Conservation (phyloP, 2,113 vertebrate species). For the Puntigrus tetrazona region DNA sequence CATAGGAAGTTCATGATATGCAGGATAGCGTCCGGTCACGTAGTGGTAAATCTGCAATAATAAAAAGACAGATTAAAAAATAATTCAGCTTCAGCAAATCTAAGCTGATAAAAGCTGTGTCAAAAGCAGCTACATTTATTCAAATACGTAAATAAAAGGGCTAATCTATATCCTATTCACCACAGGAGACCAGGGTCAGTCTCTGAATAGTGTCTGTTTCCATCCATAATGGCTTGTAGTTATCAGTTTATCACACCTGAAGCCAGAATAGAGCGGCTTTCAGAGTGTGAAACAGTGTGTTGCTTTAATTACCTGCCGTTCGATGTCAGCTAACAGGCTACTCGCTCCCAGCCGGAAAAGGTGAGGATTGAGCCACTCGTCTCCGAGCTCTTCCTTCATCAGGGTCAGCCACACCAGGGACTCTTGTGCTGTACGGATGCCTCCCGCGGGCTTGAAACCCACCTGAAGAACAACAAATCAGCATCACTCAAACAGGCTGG, state of each 20-base stretch:
- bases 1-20: slow-evolving; percentile 87
- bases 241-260: slow-evolving; percentile 18
- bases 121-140: slow-evolving; percentile 1
- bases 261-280: neutral
- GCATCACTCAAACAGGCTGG: neutral
- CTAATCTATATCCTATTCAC: neutral
- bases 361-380: slow-evolving; percentile 85
- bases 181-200: slow-evolving; percentile 1
- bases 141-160: neutral
- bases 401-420: slow-evolving; percentile 88
- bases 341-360: slow-evolving; percentile 95
- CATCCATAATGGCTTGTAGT: slow-evolving; percentile 20
- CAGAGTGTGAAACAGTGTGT: neutral
- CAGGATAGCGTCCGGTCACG: slow-evolving; percentile 87
- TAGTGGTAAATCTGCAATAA: slow-evolving; percentile 88
- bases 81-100: neutral
- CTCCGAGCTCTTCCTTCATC: slow-evolving; percentile 90
- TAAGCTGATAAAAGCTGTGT: neutral
- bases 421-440: slow-evolving; percentile 89
- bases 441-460: slow-evolving; percentile 94
- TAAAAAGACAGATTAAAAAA: neutral
- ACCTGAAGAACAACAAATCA: slow-evolving; percentile 63
- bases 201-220: slow-evolving; percentile 13
- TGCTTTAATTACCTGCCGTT: slow-evolving; percentile 83
- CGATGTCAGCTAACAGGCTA: slow-evolving; percentile 89